Percentiles rank a stretch among this genome's conserved stretches.
Conservation (phyloP, 1,140 invertebrate genomes). For the Heliconius nattereri region DNA sequence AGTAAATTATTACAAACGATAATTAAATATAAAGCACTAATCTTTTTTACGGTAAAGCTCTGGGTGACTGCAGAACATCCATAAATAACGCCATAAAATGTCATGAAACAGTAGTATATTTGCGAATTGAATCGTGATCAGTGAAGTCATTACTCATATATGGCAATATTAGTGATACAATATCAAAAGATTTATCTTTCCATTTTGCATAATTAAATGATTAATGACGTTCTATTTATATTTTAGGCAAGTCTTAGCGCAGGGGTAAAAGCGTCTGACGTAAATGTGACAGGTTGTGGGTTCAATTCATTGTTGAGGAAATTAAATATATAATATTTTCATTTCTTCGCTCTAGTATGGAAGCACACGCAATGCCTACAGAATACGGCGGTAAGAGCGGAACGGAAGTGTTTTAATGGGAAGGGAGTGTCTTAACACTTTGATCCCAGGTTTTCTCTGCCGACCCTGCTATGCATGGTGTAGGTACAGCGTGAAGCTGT, state of each 20-base stretch:
- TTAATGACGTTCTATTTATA: background rate
- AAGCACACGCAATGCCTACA: no score
- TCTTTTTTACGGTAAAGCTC: background rate
- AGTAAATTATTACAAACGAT: background rate
- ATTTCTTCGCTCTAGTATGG: no score
- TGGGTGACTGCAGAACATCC: background rate
- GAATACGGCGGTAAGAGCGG: no score
- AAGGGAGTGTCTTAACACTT: no score
- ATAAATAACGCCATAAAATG: conserved; percentile 17
- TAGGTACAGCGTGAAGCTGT: no score
- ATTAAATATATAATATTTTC: no score
- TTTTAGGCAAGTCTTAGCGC: background rate
- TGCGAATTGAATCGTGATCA: background rate
- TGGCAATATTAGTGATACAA: background rate
- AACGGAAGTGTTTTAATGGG: no score
- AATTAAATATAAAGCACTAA: background rate
- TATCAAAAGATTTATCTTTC: background rate
- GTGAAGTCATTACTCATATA: conserved; percentile 2
- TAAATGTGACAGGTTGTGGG: no score
- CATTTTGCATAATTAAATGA: conserved; percentile 4
- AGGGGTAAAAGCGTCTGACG: no score
- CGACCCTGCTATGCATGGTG: no score
- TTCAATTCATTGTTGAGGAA: no score
- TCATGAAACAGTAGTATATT: conserved; percentile 27
- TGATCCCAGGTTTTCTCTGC: no score